Evolutionary conservation across 2,888 invertebrate species (phyloP), one percentile per base, ranked within the genome.

Genomic region (Tetragnatha montana): DNA sequence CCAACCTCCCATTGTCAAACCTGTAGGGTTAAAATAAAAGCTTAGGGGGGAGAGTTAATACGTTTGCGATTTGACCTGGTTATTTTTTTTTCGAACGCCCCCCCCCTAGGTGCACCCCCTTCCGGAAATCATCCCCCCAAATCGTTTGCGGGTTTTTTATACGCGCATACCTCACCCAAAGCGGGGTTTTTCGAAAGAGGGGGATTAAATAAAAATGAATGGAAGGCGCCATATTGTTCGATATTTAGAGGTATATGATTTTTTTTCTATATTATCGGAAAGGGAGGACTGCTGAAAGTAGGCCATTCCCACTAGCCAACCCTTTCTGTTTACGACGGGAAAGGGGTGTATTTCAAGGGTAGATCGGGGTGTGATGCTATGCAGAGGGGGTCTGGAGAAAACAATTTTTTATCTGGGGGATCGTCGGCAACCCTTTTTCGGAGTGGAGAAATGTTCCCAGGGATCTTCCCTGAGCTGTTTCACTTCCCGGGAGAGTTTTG

Each of bases 31-130:
- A 89, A 89, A 85, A 85, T 85, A 89, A 81, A 75, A 81, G 60
- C 12, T 73, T 47, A 69, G 79, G 79, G 82, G 74, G 73, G 83
- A 84, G 69, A 88, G 17, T 85, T 85, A 81, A 85, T 85, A 76
- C 85, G 69, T 80, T 88, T 73, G 84, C 76, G 85, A 89, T 89
- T 81, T 89, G 89, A 89, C 89, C 89, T 89, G 89, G 81, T 86
- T 89, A 81, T 84, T 76, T 88, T 82, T 88, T 88, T 75, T 21
- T 70, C 50, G 12, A 49, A 49, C 78, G 47, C 76, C 73, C 78
- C 71, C 68, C 69, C 21, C 51, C 50, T 68, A 76, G 84, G 76
- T 78, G 81, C 47, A 17, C 22, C 14, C 50, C 69, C 75, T 76
- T 87, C 87, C 81, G 47, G 87, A 75, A 60, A 81, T 19, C 69